phyloP scores from a whole-genome alignment of 2,797 vertebrate genomes.

The Pseudochirops corinnae region DNA sequence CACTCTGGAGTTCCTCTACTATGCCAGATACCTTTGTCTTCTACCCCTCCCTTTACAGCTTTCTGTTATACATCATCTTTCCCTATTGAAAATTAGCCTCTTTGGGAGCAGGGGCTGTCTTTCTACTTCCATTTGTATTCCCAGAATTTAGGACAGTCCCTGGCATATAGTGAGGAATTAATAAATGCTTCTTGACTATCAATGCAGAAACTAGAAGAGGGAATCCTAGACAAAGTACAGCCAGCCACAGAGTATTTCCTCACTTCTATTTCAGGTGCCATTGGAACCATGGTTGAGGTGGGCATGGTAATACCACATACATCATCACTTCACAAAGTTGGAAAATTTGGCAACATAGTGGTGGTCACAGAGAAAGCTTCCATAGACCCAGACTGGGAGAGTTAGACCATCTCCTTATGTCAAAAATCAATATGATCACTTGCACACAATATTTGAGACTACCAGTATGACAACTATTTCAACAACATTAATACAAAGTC shows the following conservation, averaged over 20 bases:
- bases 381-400: neutral
- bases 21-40: neutral
- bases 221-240: neutral
- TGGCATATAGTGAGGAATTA: neutral
- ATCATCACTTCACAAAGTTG: neutral
- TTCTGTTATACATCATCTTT: neutral
- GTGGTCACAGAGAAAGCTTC: constrained; percentile 13
- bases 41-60: neutral
- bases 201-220: neutral
- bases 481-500: constrained; percentile 15
- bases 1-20: neutral
- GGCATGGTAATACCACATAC: too few species aligned
- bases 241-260: neutral
- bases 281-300: neutral
- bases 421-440: constrained; percentile 8
- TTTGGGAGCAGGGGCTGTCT: neutral
- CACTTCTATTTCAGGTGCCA: neutral
- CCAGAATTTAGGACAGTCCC: neutral
- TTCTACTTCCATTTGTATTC: neutral
- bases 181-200: neutral
- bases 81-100: neutral
- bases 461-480: neutral
- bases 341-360: neutral
- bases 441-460: neutral
- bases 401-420: neutral